phyloP scores from a whole-genome alignment of 2,113 vertebrate species.

The Cheilinus undulatus region DNA sequence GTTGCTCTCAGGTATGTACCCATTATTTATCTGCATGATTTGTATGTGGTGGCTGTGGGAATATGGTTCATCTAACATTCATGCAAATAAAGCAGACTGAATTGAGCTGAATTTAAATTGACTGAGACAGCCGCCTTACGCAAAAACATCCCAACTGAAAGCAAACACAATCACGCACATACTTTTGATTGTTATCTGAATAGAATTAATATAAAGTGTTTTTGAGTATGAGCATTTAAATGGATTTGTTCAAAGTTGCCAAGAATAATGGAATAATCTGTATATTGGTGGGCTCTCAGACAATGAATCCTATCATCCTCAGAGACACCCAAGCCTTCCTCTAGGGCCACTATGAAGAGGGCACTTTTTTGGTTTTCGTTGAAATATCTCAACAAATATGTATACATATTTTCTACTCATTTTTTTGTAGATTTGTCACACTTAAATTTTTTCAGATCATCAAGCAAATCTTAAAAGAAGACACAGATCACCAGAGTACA shows the following conservation, averaged over 20 bases:
- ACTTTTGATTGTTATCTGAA: conserved; percentile 25
- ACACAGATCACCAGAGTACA: no score
- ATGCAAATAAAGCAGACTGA: conserved; percentile 51
- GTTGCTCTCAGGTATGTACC: conserved; percentile 46
- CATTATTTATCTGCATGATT: conserved; percentile 57
- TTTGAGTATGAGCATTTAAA: not conserved
- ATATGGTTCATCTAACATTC: conserved; percentile 62
- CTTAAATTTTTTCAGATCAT: no score
- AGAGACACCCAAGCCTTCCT: no score
- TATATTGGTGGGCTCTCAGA: not conserved
- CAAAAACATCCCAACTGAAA: conserved; percentile 10
- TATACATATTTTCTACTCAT: no score
- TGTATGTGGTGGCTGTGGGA: conserved; percentile 39
- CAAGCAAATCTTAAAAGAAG: no score
- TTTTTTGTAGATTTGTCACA: no score
- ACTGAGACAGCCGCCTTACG: conserved; percentile 13
- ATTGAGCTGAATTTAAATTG: conserved; percentile 51
- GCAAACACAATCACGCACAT: conserved; percentile 13
- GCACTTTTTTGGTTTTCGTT: not conserved
- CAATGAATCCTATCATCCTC: not conserved
- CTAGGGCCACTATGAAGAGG: no score
- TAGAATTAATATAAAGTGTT: conserved; percentile 4
- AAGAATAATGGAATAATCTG: not conserved
- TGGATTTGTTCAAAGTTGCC: not conserved
- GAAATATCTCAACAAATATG: not conserved